Base-by-base conservation (phyloP, 2,113 vertebrate genomes). In the Numida meleagris region DNA sequence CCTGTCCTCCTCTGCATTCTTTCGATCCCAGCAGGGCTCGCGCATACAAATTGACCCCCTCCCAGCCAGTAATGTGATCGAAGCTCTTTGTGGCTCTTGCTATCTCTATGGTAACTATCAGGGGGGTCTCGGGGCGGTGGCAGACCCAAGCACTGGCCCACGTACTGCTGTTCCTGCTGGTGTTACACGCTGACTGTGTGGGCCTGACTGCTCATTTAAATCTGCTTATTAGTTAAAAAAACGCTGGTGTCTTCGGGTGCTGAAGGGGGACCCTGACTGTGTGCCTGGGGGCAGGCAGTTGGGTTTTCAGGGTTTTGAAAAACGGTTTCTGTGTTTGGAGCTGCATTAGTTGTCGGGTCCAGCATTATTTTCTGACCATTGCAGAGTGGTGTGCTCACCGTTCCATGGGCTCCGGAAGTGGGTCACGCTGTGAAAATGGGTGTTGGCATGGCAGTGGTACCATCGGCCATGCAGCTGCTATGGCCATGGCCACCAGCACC, bases 41-140 rank as follows among this genome's bases (percentile, higher is more conserved):
- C 66, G 96, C 96, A 97, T 97, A 97, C 97, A 97, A 97, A 97
- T 97, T 97, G 96, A 95, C 96, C 96, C 96, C 96, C 96, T 97
- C 96, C 96, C 93, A 95, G 94, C 91, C 96, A 53, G 93, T 90
- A 95, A 95, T 94, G 96, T 92, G 95, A 97, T 97, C 89, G 90
- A 96, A 97, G 95, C 97, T 95, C 96, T 97, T 97, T 97, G 96
- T 97, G 96, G 93, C 93, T 97, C 95, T 96, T 68, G 16, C 96
- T 93, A 95, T 97, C 96, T 97, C 97, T 97, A 96, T 97, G 97
- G 97, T 96, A 97, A 97, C 96, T 97, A 96, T 97, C 96, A 96
- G 96, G 94, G 94, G 96, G 96, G 94, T 96, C 95, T 97, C 20
- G 0, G 90, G 55, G 90, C 78, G 86, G 53, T 94, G 86, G 46